Percentiles rank a stretch among this genome's conserved stretches.
phyloP scores from a whole-genome alignment of 1,140 invertebrate genomes.

The Cotesia chilonis region DNA sequence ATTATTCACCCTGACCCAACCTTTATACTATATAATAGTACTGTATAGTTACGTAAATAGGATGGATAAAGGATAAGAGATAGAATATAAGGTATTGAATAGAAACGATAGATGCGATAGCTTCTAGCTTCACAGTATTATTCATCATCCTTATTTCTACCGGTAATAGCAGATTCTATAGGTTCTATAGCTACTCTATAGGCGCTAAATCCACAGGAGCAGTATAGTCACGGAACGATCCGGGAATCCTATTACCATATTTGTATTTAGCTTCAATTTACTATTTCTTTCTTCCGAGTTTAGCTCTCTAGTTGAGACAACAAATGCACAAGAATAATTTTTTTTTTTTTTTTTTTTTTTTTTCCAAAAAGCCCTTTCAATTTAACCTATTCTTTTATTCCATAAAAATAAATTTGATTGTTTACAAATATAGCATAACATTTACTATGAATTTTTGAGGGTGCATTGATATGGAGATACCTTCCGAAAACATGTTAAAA shows the following conservation, averaged over 20 bases:
- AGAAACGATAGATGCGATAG: not conserved
- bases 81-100: not conserved
- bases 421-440: no score
- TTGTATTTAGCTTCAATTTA: not conserved
- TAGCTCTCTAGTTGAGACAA: no score
- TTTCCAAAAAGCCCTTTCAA: no score
- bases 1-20: conserved; percentile 43
- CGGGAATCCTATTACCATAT: conserved; percentile 23
- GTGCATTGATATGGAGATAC: not conserved
- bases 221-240: conserved; percentile 25
- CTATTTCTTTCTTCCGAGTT: not conserved
- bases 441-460: not conserved
- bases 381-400: no score
- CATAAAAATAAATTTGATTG: no score
- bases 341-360: no score
- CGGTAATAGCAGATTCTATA: no score
- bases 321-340: no score
- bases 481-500: not conserved
- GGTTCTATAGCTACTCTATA: no score
- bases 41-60: no score
- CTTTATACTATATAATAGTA: not conserved
- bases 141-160: no score
- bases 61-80: conserved; percentile 6
- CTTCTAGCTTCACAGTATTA: not conserved
- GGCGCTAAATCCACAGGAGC: not conserved